phyloP scores from a whole-genome alignment of 2,113 vertebrate species.

The Varanus salvator region DNA sequence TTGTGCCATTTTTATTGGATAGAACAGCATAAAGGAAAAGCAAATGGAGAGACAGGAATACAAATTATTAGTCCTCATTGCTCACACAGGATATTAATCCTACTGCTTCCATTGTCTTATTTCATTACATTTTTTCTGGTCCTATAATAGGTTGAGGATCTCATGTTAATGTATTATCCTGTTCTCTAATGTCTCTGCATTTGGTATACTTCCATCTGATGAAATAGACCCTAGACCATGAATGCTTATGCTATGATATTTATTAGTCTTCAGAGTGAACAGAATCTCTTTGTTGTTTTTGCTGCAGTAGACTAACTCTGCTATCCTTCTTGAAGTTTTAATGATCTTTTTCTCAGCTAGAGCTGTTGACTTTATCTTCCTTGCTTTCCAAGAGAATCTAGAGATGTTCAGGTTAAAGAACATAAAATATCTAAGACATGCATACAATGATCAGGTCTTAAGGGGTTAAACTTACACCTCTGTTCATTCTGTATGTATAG shows the following conservation, averaged over 20 bases:
- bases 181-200: neutral
- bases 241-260: neutral
- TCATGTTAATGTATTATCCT: neutral
- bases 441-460: neutral
- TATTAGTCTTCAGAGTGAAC: neutral
- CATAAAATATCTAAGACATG: slow-evolving; percentile 9
- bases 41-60: neutral
- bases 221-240: neutral
- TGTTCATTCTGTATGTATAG: neutral
- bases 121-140: neutral
- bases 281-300: neutral
- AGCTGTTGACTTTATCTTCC: neutral
- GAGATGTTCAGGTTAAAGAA: neutral
- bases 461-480: neutral
- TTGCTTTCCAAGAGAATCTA: neutral
- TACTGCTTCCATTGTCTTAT: neutral
- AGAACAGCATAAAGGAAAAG: neutral
- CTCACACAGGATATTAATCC: neutral
- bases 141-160: neutral
- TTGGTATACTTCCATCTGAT: neutral
- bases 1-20: neutral
- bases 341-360: neutral
- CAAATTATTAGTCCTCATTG: neutral
- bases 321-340: neutral
- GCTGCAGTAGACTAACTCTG: neutral